Evolutionary conservation across 2,113 vertebrate species (phyloP).

Genomic region (Epinephelus moara): DNA sequence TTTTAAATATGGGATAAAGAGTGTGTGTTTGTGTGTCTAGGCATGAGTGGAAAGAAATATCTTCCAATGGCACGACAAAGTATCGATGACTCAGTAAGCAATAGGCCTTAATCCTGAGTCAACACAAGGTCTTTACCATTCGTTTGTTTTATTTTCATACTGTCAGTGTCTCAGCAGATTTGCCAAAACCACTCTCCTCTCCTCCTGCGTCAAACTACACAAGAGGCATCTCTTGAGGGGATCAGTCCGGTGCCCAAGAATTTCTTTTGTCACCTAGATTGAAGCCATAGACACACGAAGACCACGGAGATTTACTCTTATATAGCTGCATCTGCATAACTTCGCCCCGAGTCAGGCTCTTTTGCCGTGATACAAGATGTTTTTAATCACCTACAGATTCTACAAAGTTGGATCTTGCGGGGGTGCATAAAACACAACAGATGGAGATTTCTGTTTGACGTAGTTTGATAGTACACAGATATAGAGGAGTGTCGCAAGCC

Average conservation of each 20-base stretch:
- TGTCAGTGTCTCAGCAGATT: constrained; percentile 44
- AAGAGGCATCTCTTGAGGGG: background rate
- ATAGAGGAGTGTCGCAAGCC: constrained; percentile 37
- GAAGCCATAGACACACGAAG: constrained; percentile 6
- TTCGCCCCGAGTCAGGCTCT: background rate
- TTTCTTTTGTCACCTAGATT: constrained; percentile 25
- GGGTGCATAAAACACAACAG: constrained; percentile 59
- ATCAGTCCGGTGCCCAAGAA: background rate
- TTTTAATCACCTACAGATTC: constrained; percentile 63
- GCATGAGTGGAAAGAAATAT: constrained; percentile 29
- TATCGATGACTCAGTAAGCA: constrained; percentile 37
- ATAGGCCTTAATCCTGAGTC: constrained; percentile 39
- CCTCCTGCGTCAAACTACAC: background rate
- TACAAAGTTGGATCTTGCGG: constrained; percentile 22
- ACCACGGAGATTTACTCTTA: constrained; percentile 9
- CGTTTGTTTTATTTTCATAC: constrained; percentile 51
- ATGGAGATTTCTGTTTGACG: constrained; percentile 56
- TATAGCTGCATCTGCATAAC: constrained; percentile 4
- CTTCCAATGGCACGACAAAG: constrained; percentile 36
- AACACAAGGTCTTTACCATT: constrained; percentile 35
- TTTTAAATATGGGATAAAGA: constrained; percentile 18
- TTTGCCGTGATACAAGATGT: constrained; percentile 39
- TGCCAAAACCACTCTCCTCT: background rate
- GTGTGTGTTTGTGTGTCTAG: constrained; percentile 1
- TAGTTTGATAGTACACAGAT: constrained; percentile 58